Evolutionary conservation across 2,797 vertebrate species (phyloP).

Genomic region (Erethizon dorsatum): DNA sequence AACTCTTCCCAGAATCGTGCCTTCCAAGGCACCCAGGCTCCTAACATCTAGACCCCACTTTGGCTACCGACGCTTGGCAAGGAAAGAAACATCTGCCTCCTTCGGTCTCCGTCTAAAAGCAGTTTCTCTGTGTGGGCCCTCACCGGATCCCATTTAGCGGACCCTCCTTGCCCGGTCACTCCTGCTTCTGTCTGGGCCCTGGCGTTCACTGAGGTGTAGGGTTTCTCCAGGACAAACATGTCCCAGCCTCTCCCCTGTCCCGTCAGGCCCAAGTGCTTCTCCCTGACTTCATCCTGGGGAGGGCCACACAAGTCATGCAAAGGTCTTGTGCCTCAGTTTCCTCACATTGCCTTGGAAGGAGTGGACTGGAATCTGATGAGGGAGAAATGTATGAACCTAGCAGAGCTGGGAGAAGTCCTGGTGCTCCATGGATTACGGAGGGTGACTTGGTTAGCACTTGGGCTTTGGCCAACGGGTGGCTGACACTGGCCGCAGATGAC

Average conservation of each 20-base stretch:
- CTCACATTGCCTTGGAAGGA: not conserved
- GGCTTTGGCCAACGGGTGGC: not conserved
- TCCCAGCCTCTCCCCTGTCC: not conserved
- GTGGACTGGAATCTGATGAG: not conserved
- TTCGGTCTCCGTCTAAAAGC: not conserved
- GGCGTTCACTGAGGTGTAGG: not conserved
- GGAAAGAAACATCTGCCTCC: not conserved
- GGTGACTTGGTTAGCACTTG: not conserved
- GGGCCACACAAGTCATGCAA: not conserved
- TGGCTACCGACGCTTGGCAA: not conserved
- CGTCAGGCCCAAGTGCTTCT: not conserved
- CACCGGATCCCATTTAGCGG: no score
- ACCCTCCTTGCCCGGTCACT: not conserved
- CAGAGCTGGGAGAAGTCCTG: not conserved
- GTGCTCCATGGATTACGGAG: not conserved
- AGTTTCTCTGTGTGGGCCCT: not conserved
- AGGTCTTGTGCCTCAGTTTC: not conserved
- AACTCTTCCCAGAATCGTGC: not conserved
- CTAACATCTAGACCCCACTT: not conserved
- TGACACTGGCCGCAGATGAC: not conserved
- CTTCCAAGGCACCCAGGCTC: not conserved
- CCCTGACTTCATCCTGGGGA: not conserved
- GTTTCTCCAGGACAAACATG: not conserved
- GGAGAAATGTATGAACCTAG: not conserved
- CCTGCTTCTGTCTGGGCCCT: not conserved